A percentile compares a stretch with the other conserved stretches of the same genome.
These are phyloP conservation scores for Steinernema carpocapsae DNA, from an alignment of 2,888 invertebrate species.

Conservation along the genomic window DNA sequence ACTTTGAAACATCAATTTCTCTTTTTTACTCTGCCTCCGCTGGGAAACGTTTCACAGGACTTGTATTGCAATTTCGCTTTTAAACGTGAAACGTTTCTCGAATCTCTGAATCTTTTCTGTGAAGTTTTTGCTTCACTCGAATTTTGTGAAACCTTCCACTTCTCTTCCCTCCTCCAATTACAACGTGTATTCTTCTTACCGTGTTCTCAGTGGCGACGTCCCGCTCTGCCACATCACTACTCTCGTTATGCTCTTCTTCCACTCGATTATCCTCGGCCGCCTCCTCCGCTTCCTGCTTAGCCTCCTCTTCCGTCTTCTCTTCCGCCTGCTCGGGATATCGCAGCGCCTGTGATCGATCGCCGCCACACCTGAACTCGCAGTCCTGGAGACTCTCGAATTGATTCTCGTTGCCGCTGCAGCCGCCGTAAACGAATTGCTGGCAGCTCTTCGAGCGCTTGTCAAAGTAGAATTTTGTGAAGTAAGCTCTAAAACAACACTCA, in stretches of 20 bases:
- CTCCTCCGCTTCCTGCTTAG: constrained; percentile 23
- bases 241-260: too few species aligned
- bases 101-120: too few species aligned
- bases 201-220: not conserved
- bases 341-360: constrained; percentile 26
- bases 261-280: too few species aligned
- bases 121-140: too few species aligned
- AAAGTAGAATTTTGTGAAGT: constrained; percentile 44
- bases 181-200: too few species aligned
- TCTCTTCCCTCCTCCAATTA: too few species aligned
- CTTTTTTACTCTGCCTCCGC: too few species aligned
- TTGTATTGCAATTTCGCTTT: too few species aligned
- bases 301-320: constrained; percentile 18
- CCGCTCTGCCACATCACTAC: constrained; percentile 34
- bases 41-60: too few species aligned
- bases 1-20: too few species aligned
- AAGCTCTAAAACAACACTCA: constrained; percentile 34
- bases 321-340: constrained; percentile 32
- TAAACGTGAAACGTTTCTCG: too few species aligned
- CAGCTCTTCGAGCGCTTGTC: constrained; percentile 44
- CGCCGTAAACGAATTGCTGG: constrained; percentile 62
- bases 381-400: constrained; percentile 56
- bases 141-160: too few species aligned
- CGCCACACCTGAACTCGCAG: constrained; percentile 56
- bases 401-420: constrained; percentile 66